Evolutionary conservation across 1,140 invertebrate species (phyloP), one percentile per base, ranked within the genome.

Genomic region (Whitmania pigra): DNA sequence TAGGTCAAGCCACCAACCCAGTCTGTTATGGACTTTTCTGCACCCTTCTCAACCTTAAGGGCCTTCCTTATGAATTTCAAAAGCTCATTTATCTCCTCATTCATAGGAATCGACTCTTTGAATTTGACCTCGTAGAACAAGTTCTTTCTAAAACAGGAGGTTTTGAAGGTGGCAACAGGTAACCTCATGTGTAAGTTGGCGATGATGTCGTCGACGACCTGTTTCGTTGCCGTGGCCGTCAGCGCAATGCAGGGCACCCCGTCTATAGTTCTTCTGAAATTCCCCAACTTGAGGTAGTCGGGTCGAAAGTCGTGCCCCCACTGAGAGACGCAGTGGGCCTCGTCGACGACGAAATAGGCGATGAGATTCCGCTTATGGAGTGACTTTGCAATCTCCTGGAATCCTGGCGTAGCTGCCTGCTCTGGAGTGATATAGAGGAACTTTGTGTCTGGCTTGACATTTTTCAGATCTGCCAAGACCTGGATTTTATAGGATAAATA

Each of bases 291-390:
- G 5, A 96, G 85, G 81, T 97, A 98, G 81, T 97, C 91, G 0
- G 91, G 91, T 36, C 94, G 84, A 81, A 98, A 98, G 82, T 97
- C 94, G 82, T 98, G 94, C 0, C 94, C 94, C 94, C 94, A 98
- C 77, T 97, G 89, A 78, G 91, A 94, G 0, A 97, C 93, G 85
- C 94, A 98, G 81, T 98, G 94, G 17, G 93, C 94, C 85, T 98
- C 95, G 84, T 98, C 95, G 18, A 98, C 89, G 49, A 94, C 88
- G 76, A 97, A 84, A 76, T 86, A 87, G 11, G 83, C 83, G 15
- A 89, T 73, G 71, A 86, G 83, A 53, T 83, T 80, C 73, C 80
- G 81, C 60, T 84, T 82, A 69, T 83, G 74, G 22, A 88, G 76
- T 68, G 77, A 72, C 80, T 76, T 73, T 84, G 66, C 75, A 75